phyloP scores from a whole-genome alignment of 2,888 invertebrate genomes.

The Melipona bicolor region DNA sequence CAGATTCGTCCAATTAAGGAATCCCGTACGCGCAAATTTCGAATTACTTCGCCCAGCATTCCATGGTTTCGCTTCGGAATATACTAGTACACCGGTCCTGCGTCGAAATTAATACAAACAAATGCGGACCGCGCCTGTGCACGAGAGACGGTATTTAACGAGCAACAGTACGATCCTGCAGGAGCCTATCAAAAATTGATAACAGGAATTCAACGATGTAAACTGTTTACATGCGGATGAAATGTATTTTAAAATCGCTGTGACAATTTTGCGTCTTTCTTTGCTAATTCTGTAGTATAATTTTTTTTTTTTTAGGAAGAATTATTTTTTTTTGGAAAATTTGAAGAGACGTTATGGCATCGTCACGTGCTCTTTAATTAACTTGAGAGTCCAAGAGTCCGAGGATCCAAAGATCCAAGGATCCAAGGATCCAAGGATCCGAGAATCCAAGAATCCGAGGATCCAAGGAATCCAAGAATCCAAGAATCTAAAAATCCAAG shows the following conservation, averaged over 20 bases:
- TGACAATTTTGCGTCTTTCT: not conserved
- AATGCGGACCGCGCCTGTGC: conserved; percentile 3
- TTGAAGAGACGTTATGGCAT: too few relatives aligned
- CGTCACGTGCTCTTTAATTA: too few relatives aligned
- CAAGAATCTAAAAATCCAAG: too few relatives aligned
- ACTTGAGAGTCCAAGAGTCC: too few relatives aligned
- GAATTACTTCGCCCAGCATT: conserved; percentile 55
- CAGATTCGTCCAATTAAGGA: conserved; percentile 57
- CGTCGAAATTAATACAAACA: conserved; percentile 55
- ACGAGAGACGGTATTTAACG: conserved; percentile 24
- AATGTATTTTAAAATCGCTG: not conserved
- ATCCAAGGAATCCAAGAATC: too few relatives aligned
- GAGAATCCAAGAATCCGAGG: too few relatives aligned
- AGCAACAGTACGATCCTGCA: conserved; percentile 1
- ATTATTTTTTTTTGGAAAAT: too few relatives aligned
- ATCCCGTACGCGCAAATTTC: conserved; percentile 57
- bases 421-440: too few relatives aligned
- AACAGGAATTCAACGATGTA: not conserved
- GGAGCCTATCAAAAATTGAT: not conserved
- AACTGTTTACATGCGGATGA: not conserved
- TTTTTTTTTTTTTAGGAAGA: not conserved
- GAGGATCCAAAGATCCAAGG: too few relatives aligned
- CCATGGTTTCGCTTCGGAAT: conserved; percentile 48
- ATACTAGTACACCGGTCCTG: conserved; percentile 48
- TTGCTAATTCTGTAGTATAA: not conserved